These are phyloP conservation scores for Bedellia somnulentella DNA, from an alignment of 2,888 invertebrate species.

Conservation along the genomic window DNA sequence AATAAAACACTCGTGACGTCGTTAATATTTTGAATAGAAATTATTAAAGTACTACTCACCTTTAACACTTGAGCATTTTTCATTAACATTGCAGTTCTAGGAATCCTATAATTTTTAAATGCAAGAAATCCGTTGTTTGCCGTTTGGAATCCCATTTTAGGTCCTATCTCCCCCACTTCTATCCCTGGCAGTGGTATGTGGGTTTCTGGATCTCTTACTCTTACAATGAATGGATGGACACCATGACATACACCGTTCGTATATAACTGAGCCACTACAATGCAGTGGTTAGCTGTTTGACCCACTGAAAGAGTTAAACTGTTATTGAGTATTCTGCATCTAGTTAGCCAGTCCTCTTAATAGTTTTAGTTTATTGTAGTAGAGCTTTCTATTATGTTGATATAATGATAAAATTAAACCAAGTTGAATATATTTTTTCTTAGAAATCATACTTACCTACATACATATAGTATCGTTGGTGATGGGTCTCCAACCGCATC, in stretches of 20 bases:
- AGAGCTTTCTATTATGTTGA: too few species aligned
- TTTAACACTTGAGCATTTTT: conserved; percentile 81
- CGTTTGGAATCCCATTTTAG: conserved; percentile 85
- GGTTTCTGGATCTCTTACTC: conserved; percentile 83
- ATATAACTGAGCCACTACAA: conserved; percentile 89
- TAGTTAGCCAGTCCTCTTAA: too few species aligned
- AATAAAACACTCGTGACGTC: too few species aligned
- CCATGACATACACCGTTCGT: conserved; percentile 82
- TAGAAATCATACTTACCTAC: too few species aligned
- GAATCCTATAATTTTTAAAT: conserved; percentile 83
- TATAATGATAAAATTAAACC: too few species aligned
- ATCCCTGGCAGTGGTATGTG: conserved; percentile 85
- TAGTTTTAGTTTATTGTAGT: too few species aligned
- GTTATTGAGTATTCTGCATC: too few species aligned
- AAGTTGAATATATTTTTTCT: too few species aligned
- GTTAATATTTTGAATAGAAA: too few species aligned
- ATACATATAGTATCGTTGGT: too few species aligned
- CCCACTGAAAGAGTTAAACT: conserved; percentile 79
- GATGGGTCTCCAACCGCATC: too few species aligned
- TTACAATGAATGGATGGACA: conserved; percentile 90
- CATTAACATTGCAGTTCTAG: conserved; percentile 89
- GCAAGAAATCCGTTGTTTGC: conserved; percentile 92
- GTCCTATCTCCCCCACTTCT: conserved; percentile 91
- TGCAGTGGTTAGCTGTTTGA: conserved; percentile 87
- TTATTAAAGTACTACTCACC: conserved; percentile 20